Percentiles rank a stretch among this genome's conserved stretches.
phyloP scores from a whole-genome alignment of 2,113 vertebrate species.

The Ceuthmochares aereus region DNA sequence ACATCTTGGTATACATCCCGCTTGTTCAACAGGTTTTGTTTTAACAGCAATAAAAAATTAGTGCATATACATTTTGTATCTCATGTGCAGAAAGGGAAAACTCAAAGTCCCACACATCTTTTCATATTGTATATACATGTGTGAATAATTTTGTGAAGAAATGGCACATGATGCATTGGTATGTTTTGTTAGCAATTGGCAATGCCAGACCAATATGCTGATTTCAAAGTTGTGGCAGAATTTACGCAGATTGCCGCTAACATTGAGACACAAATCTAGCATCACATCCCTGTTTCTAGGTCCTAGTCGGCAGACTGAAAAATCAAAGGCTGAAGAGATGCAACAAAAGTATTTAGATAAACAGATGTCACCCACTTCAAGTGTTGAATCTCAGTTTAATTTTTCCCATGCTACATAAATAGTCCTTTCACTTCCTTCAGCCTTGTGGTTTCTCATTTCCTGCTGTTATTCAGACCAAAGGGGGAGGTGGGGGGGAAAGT shows the following conservation, averaged over 20 bases:
- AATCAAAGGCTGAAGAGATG: conserved; percentile 6
- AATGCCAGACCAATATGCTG: neutral
- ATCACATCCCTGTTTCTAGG: neutral
- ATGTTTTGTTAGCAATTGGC: conserved; percentile 8
- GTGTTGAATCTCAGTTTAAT: conserved; percentile 38
- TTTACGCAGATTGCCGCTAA: neutral
- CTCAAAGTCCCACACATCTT: neutral
- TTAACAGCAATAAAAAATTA: conserved; percentile 46
- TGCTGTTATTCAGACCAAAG: neutral
- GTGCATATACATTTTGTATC: neutral
- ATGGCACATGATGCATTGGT: neutral
- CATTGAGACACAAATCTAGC: neutral
- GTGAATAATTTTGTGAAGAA: conserved; percentile 13
- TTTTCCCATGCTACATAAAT: conserved; percentile 61
- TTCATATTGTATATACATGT: neutral
- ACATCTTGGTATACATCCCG: conserved; percentile 33
- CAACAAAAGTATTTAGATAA: conserved; percentile 31
- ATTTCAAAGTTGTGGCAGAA: conserved; percentile 6
- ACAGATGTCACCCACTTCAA: conserved; percentile 46
- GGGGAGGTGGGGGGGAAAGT: too few relatives aligned
- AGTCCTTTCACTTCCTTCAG: conserved; percentile 50
- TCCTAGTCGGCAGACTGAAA: neutral
- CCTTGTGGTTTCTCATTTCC: conserved; percentile 47
- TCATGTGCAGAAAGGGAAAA: conserved; percentile 4
- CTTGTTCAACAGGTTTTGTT: conserved; percentile 50